Evolutionary conservation across 2,888 invertebrate species (phyloP).

Genomic region (Bombylius discolor): DNA sequence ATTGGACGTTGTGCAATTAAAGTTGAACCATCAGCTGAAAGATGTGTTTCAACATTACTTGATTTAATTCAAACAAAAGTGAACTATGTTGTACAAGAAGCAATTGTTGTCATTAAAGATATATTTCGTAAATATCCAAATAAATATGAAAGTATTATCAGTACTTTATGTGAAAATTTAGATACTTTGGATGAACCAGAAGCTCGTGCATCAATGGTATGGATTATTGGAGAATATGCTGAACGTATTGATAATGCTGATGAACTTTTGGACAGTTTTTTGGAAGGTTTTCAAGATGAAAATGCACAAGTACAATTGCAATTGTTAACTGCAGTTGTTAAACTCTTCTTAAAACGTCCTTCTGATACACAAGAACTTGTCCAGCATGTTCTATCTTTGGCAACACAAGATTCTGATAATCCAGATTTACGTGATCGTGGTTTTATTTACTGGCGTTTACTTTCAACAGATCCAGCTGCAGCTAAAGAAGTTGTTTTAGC

Average conservation of each 20-base stretch:
- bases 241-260: slow-evolving; percentile 99
- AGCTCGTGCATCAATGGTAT: slow-evolving; percentile 95
- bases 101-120: slow-evolving; percentile 98
- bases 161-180: slow-evolving; percentile 95
- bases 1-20: slow-evolving; percentile 99
- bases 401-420: slow-evolving; percentile 90
- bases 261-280: slow-evolving; percentile 91
- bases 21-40: slow-evolving; percentile 91
- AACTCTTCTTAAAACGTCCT: slow-evolving; percentile 93
- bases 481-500: slow-evolving; percentile 98
- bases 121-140: slow-evolving; percentile 97
- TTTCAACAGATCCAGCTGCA: slow-evolving; percentile 97
- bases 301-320: slow-evolving; percentile 95
- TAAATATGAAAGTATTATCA: slow-evolving; percentile 99
- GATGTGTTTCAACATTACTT: slow-evolving; percentile 92
- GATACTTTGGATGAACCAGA: slow-evolving; percentile 99
- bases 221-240: slow-evolving; percentile 94
- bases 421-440: slow-evolving; percentile 96
- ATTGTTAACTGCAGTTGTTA: slow-evolving; percentile 93
- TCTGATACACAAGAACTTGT: slow-evolving; percentile 98
- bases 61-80: slow-evolving; percentile 99
- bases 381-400: slow-evolving; percentile 83
- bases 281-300: slow-evolving; percentile 96
- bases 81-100: slow-evolving; percentile 99
- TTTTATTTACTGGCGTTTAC: slow-evolving; percentile 97